Percentiles rank a stretch among this genome's conserved stretches.
phyloP scores from a whole-genome alignment of 1,140 invertebrate genomes.

The Zaprionus camerounensis region DNA sequence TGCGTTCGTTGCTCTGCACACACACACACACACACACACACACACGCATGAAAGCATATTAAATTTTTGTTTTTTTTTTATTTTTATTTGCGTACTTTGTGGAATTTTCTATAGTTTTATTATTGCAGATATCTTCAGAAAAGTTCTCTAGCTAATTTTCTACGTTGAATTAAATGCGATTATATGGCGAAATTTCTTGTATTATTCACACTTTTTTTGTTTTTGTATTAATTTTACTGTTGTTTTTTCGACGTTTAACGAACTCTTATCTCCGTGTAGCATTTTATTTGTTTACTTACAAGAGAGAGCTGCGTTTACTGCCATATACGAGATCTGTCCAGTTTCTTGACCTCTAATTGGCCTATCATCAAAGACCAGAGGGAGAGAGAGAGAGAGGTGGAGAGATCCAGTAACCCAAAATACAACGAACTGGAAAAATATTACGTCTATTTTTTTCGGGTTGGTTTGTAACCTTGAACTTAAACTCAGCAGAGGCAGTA shows the following conservation, averaged over 20 bases:
- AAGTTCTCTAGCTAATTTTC: constrained; percentile 23
- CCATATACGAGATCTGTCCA: neutral
- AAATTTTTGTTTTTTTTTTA: constrained; percentile 29
- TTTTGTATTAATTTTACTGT: constrained; percentile 23
- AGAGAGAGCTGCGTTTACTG: constrained; percentile 18
- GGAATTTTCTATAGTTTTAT: constrained; percentile 49
- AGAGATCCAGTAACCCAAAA: neutral
- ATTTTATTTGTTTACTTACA: constrained; percentile 51
- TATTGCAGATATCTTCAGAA: constrained; percentile 33
- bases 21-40: constrained; percentile 44
- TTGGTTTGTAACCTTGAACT: neutral
- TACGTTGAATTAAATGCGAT: neutral
- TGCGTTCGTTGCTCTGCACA: constrained; percentile 44
- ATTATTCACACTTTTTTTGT: constrained; percentile 19
- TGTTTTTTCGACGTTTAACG: constrained; percentile 59
- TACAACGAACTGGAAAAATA: neutral
- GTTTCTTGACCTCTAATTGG: constrained; percentile 31
- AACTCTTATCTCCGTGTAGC: constrained; percentile 62
- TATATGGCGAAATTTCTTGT: constrained; percentile 1
- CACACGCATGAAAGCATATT: constrained; percentile 34
- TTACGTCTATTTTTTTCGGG: neutral
- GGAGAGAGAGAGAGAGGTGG: neutral
- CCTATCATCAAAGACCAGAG: neutral
- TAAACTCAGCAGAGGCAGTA: neutral
- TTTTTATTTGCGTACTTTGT: constrained; percentile 35